These are phyloP conservation scores for Lepilemur ruficaudatus DNA, from an alignment of 2,797 vertebrate genomes.

Conservation along the genomic window DNA sequence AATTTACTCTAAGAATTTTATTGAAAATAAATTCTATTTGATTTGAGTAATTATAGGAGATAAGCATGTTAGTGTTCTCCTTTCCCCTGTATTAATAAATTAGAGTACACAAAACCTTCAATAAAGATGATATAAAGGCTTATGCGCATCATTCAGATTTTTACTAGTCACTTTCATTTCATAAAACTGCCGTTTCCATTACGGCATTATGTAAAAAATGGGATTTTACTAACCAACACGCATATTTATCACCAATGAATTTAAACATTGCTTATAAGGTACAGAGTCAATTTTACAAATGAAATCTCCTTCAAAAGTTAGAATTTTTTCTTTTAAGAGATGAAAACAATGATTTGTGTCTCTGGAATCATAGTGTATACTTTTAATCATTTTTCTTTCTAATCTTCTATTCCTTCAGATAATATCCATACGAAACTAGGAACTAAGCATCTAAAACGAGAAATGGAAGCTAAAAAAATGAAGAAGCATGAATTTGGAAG, in stretches of 20 bases:
- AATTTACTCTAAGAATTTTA: slow-evolving; percentile 69
- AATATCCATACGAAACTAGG: neutral
- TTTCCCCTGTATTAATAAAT: slow-evolving; percentile 63
- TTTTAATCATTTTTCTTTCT: slow-evolving; percentile 39
- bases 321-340: slow-evolving; percentile 38
- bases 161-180: slow-evolving; percentile 69
- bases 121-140: slow-evolving; percentile 67
- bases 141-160: slow-evolving; percentile 59
- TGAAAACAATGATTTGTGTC: neutral
- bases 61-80: slow-evolving; percentile 53
- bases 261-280: slow-evolving; percentile 54
- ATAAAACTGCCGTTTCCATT: slow-evolving; percentile 71
- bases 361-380: neutral
- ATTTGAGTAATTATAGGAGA: slow-evolving; percentile 70
- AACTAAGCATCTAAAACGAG: neutral
- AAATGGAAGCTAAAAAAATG: slow-evolving; percentile 6
- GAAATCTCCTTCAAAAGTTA: slow-evolving; percentile 56
- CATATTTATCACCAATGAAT: slow-evolving; percentile 47
- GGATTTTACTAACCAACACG: slow-evolving; percentile 54
- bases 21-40: slow-evolving; percentile 61
- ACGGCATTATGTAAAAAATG: slow-evolving; percentile 63
- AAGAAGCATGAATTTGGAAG: slow-evolving; percentile 38
- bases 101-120: slow-evolving; percentile 61
- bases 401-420: neutral
- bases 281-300: slow-evolving; percentile 66